Base-by-base conservation (phyloP, 2,888 invertebrate genomes). In the Chirona hameri region DNA sequence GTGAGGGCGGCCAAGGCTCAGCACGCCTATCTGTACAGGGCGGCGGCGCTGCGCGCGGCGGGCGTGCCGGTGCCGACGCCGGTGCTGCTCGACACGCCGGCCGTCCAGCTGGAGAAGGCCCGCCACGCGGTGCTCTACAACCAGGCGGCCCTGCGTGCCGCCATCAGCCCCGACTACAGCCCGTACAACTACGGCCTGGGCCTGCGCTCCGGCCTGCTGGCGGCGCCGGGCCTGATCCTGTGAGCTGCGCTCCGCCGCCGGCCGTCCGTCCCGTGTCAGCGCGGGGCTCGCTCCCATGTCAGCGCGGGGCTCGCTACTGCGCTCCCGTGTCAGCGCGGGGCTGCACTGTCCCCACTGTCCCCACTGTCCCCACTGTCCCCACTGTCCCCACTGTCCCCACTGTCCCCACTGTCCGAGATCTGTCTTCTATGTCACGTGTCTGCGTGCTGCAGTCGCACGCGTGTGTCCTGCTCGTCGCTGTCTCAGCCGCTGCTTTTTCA, bases 1-100 rank as follows among this genome's bases (percentile, higher is more conserved):
- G 89, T 88, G 83, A 85, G 87, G 39, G 89, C 83, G 90, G 86
- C 86, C 83, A 86, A 85, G 83, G 84, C 83, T 21, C 39, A 24
- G 76, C 27, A 27, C 46, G 27, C 24, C 46, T 5, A 18, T 7
- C 39, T 46, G 24, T 82, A 14, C 65, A n/a, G 18, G 24, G 76
- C 21, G 18, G 83, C 83, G 46, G 82, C 81, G 76, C 55, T 82
- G 55, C 46, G 46, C 24, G 24, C 39, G 18, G 82, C 80, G 29
- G 81, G 27, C 39, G 14, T 46, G 39, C 76, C 76, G 24, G 24
- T 76, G 65, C n/a, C 65, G 10, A 27, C n/a, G n/a, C n/a, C 5
- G 5, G 46, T 46, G 76, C 76, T 18, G 18, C 21, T 24, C 39
- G 76, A 76, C 46, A 76, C 76, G 24, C 76, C 76, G 39, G 21